Conservation (phyloP, 2,888 invertebrate species). For the Caenorhabditis drosophilae region DNA sequence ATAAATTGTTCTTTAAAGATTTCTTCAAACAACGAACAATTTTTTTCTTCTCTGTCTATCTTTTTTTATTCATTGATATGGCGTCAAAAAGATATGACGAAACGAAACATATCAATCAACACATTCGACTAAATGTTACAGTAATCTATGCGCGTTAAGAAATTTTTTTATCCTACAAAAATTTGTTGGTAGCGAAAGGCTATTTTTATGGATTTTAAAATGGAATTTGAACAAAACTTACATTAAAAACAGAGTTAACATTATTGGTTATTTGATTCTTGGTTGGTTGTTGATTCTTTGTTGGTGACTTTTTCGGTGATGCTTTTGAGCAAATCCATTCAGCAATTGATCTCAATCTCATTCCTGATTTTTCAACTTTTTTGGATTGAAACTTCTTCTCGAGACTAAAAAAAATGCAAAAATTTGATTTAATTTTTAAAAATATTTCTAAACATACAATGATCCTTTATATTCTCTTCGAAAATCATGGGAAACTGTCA, state of each 20-base stretch:
- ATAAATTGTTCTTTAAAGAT: background rate
- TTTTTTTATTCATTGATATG: no score
- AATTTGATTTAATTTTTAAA: background rate
- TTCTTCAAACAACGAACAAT: no score
- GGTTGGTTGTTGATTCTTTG: constrained; percentile 1
- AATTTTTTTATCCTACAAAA: no score
- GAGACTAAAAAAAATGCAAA: constrained; percentile 22
- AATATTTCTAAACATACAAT: constrained; percentile 27
- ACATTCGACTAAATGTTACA: no score
- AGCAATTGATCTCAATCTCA: constrained; percentile 19
- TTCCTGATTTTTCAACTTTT: constrained; percentile 9
- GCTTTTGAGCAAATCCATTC: constrained; percentile 35
- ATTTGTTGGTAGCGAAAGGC: no score
- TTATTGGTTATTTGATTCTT: constrained; percentile 4
- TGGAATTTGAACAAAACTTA: constrained; percentile 9
- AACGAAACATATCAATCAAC: no score
- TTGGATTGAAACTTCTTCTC: constrained; percentile 31
- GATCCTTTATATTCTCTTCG: constrained; percentile 48
- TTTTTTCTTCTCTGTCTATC: no score
- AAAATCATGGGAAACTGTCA: constrained; percentile 33
- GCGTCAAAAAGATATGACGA: no score
- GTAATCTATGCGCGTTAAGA: no score
- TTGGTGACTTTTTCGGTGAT: background rate
- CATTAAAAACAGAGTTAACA: constrained; percentile 24
- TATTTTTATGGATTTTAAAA: no score